phyloP scores from a whole-genome alignment of 2,888 invertebrate genomes.

The Ypsolopha scabrella region DNA sequence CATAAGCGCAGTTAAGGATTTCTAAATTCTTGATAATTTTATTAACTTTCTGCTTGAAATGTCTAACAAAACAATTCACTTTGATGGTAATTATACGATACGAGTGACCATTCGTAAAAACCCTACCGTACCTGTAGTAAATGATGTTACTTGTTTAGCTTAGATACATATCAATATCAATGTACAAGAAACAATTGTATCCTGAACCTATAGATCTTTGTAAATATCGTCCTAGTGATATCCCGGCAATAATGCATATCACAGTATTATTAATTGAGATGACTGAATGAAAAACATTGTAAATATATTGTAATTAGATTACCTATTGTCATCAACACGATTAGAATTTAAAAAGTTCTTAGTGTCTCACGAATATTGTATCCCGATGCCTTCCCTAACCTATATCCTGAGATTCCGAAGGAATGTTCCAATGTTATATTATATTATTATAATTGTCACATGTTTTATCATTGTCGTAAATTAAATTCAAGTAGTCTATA shows the following conservation, averaged over 20 bases:
- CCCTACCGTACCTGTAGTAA: no score
- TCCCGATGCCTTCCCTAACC: constrained; percentile 23
- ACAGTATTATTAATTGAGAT: constrained; percentile 24
- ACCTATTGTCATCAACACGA: constrained; percentile 17
- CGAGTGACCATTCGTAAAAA: no score
- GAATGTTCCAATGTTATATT: constrained; percentile 26
- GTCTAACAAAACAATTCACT: no score
- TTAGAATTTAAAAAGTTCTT: constrained; percentile 35
- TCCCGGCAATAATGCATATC: constrained; percentile 68
- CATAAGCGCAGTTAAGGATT: no score
- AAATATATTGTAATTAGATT: constrained; percentile 21
- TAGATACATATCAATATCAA: constrained; percentile 24
- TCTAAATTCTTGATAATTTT: no score
- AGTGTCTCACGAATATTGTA: constrained; percentile 33
- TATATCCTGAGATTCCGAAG: constrained; percentile 18
- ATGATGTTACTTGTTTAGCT: constrained; percentile 12
- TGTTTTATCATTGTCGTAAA: constrained; percentile 2
- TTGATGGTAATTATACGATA: no score
- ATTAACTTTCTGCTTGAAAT: no score
- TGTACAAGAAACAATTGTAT: constrained; percentile 3
- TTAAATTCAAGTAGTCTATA: constrained; percentile 11
- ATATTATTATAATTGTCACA: constrained; percentile 19
- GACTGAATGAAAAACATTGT: constrained; percentile 37
- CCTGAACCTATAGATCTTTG: constrained; percentile 7
- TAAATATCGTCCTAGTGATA: constrained; percentile 35